Evolutionary conservation across 2,797 vertebrate genomes (phyloP).

Genomic region (Varecia variegata): DNA sequence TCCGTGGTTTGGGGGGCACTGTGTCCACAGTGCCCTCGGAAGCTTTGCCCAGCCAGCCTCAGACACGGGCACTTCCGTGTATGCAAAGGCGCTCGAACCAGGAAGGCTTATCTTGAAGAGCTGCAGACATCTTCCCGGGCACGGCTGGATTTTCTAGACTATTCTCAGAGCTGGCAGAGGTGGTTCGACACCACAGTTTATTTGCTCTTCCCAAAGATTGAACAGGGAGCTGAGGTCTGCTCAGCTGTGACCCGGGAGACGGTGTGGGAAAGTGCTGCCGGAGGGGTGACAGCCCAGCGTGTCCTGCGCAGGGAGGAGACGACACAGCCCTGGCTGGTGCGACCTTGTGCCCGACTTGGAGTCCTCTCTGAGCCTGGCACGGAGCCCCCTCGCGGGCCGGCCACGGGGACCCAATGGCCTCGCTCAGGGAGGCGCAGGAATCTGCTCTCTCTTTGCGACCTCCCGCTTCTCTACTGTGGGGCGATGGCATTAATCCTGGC

Average conservation of each 20-base stretch:
- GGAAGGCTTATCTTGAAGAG: slow-evolving; percentile 67
- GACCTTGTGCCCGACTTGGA: too few relatives aligned
- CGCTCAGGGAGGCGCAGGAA: too few relatives aligned
- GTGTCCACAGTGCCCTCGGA: rapidly evolving
- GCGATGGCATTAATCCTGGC: rapidly evolving
- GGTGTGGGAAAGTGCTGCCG: rapidly evolving
- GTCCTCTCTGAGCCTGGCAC: not conserved
- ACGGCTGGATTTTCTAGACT: slow-evolving; percentile 56
- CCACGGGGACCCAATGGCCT: rapidly evolving
- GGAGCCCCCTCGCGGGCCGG: not conserved
- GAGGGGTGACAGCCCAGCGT: rapidly evolving
- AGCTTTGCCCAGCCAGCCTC: rapidly evolving
- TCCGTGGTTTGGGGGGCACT: not conserved
- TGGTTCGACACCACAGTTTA: rapidly evolving
- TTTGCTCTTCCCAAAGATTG: not conserved
- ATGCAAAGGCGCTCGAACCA: not conserved
- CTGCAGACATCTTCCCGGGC: slow-evolving; percentile 66
- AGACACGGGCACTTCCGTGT: not conserved
- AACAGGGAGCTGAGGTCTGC: not conserved
- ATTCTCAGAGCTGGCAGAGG: slow-evolving; percentile 46
- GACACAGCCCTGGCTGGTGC: rapidly evolving
- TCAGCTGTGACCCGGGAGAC: not conserved
- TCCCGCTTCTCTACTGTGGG: rapidly evolving
- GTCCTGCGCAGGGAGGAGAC: not conserved
- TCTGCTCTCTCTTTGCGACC: not conserved